These are phyloP conservation scores for Trichoplusia ni DNA, from an alignment of 1,140 invertebrate genomes.

Conservation along the genomic window DNA sequence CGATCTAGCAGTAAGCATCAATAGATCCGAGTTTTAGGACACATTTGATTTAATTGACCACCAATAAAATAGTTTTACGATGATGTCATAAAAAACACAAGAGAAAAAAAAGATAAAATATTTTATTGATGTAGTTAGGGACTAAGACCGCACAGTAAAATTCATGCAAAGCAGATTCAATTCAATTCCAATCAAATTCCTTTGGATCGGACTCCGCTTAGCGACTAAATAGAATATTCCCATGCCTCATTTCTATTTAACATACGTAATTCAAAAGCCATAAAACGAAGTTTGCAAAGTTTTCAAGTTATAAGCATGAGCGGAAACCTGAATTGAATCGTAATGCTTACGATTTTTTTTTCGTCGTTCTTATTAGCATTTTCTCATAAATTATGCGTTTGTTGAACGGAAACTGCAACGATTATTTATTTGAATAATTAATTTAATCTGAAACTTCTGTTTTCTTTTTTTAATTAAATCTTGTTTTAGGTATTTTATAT, in stretches of 20 bases:
- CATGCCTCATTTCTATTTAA: constrained; percentile 58
- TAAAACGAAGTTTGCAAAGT: constrained; percentile 48
- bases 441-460: too few species aligned
- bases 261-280: constrained; percentile 59
- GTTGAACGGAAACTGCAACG: not conserved
- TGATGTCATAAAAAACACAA: constrained; percentile 8
- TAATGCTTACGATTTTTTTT: not conserved
- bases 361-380: not conserved
- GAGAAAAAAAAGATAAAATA: constrained; percentile 19
- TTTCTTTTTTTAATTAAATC: too few species aligned
- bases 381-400: not conserved
- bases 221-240: constrained; percentile 46
- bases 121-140: constrained; percentile 31
- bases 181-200: constrained; percentile 45
- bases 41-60: constrained; percentile 3
- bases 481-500: too few species aligned
- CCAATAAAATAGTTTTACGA: constrained; percentile 23
- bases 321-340: constrained; percentile 12
- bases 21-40: not conserved
- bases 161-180: constrained; percentile 36
- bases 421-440: not conserved
- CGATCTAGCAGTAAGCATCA: constrained; percentile 8
- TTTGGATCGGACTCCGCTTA: constrained; percentile 28
- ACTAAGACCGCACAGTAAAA: constrained; percentile 31
- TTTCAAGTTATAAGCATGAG: constrained; percentile 35